Evolutionary conservation across 2,888 invertebrate species (phyloP), one percentile per base, ranked within the genome.

Genomic region (Dione vanillae): DNA sequence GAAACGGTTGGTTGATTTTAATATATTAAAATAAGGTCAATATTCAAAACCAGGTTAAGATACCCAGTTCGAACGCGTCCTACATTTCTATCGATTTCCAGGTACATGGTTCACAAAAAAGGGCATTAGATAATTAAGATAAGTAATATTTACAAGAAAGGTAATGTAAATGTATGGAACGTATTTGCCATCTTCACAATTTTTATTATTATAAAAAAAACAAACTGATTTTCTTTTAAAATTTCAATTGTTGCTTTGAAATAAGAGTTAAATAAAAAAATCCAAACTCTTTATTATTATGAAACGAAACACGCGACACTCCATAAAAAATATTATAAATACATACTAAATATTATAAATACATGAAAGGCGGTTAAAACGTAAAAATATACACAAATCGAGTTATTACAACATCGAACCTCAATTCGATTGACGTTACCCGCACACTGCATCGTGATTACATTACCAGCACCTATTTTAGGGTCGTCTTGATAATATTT

Each of bases 381-480:
- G 19, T 11, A 51, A 51, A 54, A 12, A 37, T 16, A 14, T 49
- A 64, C 40, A 37, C 19, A n/a, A 10, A 14, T 5, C 19, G 3
- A 40, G 14, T 40, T 40, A n/a, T 51, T 49, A 37, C 64, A 64
- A 47, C 35, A 52, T 16, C 54, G 45, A 40, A 16, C 20, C 54
- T 52, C 19, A 69, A 16, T 47, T 19, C 16, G 54, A 20, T 62
- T 62, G 68, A 64, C 62, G n/a, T 56, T 54, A 69, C 62, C 68
- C 43, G 52, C 68, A 61, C 68, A 62, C 62, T 69, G 49, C 41
- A 20, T 11, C 20, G 41, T 43, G 5, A 43, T 68, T 62, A 45
- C 54, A 62, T 62, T 62, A 59, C 59, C 61, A 68, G 54, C 45
- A 54, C 37, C 54, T 69, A 54, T 69, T 69, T 69, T 69, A 27